These are phyloP conservation scores for Omphaloscelis lunosa DNA, from an alignment of 2,888 invertebrate genomes.

Conservation along the genomic window DNA sequence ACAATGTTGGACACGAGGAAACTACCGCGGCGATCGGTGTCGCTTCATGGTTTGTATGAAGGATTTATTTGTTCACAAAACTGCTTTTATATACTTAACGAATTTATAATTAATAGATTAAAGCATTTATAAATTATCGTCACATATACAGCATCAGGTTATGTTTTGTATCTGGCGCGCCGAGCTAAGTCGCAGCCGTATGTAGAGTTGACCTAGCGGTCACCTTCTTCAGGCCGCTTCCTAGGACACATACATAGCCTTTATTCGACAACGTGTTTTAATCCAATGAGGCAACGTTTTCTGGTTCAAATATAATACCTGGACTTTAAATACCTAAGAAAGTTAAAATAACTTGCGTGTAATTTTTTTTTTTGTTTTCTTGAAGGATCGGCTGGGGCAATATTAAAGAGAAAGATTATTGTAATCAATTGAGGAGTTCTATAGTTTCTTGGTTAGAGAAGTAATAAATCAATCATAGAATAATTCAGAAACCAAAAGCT, in stretches of 20 bases:
- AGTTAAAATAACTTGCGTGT: not conserved
- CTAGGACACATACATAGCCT: conserved; percentile 49
- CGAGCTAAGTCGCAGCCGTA: conserved; percentile 33
- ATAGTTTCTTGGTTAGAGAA: not conserved
- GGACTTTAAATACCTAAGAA: not conserved
- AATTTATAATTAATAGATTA: not conserved
- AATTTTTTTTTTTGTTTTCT: not conserved
- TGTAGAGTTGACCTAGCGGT: conserved; percentile 60
- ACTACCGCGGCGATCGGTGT: conserved; percentile 85
- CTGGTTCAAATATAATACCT: not conserved
- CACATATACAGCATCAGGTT: conserved; percentile 1
- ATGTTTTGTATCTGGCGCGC: conserved; percentile 17
- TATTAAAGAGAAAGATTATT: not conserved
- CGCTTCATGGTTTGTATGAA: conserved; percentile 85
- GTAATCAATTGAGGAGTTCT: too few relatives aligned
- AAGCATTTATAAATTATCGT: not conserved
- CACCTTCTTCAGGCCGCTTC: conserved; percentile 64
- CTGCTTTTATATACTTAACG: conserved; percentile 29
- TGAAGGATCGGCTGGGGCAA: not conserved
- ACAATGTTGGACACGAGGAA: conserved; percentile 87
- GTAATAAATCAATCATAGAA: not conserved
- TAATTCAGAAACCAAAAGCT: not conserved
- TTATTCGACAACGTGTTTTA: conserved; percentile 46
- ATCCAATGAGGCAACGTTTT: conserved; percentile 8
- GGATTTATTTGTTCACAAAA: conserved; percentile 51